These are phyloP conservation scores for Lasius platythorax DNA, from an alignment of 2,888 invertebrate genomes.

Conservation along the genomic window DNA sequence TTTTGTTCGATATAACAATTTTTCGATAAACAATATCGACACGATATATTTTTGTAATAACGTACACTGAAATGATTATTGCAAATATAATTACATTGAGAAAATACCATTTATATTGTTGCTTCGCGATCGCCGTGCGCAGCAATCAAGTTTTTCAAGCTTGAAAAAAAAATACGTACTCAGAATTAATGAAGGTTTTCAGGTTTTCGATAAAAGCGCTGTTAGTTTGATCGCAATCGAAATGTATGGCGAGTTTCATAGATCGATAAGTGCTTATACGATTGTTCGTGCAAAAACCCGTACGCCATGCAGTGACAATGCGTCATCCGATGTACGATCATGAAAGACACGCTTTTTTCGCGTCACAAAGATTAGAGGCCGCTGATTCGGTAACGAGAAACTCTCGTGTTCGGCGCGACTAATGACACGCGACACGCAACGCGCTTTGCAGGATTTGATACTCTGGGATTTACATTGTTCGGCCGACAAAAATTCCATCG, in stretches of 20 bases:
- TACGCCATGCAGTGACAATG: constrained; percentile 23
- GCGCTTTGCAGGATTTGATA: constrained; percentile 50
- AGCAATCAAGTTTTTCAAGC: not conserved
- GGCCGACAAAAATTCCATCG: constrained; percentile 25
- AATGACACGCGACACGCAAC: constrained; percentile 66
- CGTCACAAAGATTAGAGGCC: constrained; percentile 21
- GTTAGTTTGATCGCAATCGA: constrained; percentile 34
- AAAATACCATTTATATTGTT: constrained; percentile 11
- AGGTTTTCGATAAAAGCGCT: constrained; percentile 31
- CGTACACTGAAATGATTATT: constrained; percentile 20
- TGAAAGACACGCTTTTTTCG: constrained; percentile 41
- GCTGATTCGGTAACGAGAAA: constrained; percentile 67
- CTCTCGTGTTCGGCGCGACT: constrained; percentile 64
- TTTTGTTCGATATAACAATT: not conserved
- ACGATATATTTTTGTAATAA: not conserved
- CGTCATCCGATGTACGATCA: constrained; percentile 36
- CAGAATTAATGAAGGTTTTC: constrained; percentile 42
- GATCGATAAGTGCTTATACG: constrained; percentile 40
- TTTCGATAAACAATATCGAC: constrained; percentile 14
- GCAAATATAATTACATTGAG: constrained; percentile 22
- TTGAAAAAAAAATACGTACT: not conserved
- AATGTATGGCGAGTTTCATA: not conserved
- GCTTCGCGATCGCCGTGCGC: not conserved
- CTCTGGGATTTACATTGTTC: constrained; percentile 50
- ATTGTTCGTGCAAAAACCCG: constrained; percentile 3